Evolutionary conservation across 2,797 vertebrate species (phyloP), one percentile per base, ranked within the genome.

Genomic region (Orestias chungarensis): DNA sequence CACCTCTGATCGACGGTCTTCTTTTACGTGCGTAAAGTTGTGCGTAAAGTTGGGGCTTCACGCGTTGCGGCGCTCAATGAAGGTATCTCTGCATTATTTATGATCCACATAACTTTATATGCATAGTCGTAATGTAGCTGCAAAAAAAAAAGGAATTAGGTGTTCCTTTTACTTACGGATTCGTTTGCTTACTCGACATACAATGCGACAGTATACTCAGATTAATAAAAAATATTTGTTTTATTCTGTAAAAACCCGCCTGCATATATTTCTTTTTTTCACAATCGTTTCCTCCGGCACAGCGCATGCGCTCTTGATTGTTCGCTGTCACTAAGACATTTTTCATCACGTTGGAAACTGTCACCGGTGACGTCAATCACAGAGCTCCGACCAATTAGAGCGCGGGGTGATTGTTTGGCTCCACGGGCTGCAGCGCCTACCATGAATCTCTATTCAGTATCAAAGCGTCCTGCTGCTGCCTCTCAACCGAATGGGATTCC

Each of bases 401-500:
- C 74, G 88, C 91, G 76, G 83, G 92, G 91, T 94, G 92, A 96
- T 96, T 96, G 96, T 97, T 96, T 90, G 91, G 95, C 96, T 95
- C 95, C 86, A 93, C 93, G 94, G 95, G 95, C 94, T 94, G 91
- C 90, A 94, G 94, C 93, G 91, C 88, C 90, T 92, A 95, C 95
- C 95, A 93, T 91, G 95, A 95, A 95, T 96, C 94, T 95, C 96
- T 95, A 96, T 95, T 97, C 96, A 97, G 94, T 94, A 95, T 96
- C 93, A 92, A 95, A 93, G 95, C 94, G 90, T 95, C 95, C 96
- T 93, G 96, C 96, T 95, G 97, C 95, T 95, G 94, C 94, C 92
- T 95, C 94, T 94, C 95, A 93, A 93, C 94, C 90, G 92, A 89
- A 93, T 94, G 93, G 95, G 95, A 95, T 95, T 95, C 95, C 95